Evolutionary conservation across 2,113 vertebrate species (phyloP), one percentile per base, ranked within the genome.

Genomic region (Chrysochloris asiatica): DNA sequence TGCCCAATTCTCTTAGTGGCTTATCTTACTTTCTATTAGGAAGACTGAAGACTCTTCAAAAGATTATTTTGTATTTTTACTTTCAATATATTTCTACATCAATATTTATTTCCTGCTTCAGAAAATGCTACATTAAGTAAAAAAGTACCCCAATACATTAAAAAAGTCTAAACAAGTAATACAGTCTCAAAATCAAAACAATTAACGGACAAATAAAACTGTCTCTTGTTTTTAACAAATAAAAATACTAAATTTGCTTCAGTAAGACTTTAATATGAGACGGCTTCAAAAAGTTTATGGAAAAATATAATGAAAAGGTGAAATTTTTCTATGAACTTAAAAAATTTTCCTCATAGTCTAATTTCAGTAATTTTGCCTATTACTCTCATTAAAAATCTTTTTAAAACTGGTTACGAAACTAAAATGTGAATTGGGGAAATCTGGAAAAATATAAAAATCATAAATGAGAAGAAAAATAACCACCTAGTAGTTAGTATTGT

Each of bases 281-380:
- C n/a, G n/a, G n/a, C n/a, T n/a, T n/a, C n/a, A n/a, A n/a, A n/a
- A n/a, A n/a, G n/a, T n/a, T n/a, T n/a, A n/a, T n/a, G n/a, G n/a
- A n/a, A n/a, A n/a, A n/a, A n/a, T n/a, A n/a, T n/a, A n/a, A n/a
- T n/a, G n/a, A n/a, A n/a, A n/a, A n/a, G n/a, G n/a, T n/a, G n/a
- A n/a, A n/a, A n/a, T n/a, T n/a, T n/a, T n/a, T n/a, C n/a, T n/a
- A n/a, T n/a, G n/a, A n/a, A n/a, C n/a, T n/a, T n/a, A n/a, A n/a
- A n/a, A n/a, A n/a, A n/a, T n/a, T n/a, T n/a, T n/a, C n/a, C n/a
- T n/a, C n/a, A n/a, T 90, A 81, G 43, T 78, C 81, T 92, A 79
- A 87, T 89, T 93, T 91, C 76, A 91, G 63, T 89, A 72, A 83
- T 86, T 78, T 90, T 50, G 67, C 26, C 67, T 73, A 86, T 89